Percentiles rank a stretch among this genome's conserved stretches.
phyloP scores from a whole-genome alignment of 1,140 invertebrate genomes.

The Nasonia vitripennis region DNA sequence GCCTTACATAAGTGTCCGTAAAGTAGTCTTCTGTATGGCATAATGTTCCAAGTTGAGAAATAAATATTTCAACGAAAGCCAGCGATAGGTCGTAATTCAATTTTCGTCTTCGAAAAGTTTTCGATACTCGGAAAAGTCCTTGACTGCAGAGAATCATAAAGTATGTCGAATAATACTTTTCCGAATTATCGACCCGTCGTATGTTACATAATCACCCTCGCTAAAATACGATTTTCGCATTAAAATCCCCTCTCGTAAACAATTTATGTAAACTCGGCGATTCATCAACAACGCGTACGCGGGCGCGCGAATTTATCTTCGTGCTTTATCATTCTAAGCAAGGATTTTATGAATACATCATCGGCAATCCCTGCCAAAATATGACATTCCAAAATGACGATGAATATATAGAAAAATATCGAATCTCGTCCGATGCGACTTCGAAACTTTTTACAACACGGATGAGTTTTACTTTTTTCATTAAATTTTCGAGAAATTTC shows the following conservation, averaged over 20 bases:
- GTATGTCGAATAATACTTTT: background rate
- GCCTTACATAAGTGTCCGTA: no score
- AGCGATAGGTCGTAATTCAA: no score
- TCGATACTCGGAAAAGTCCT: background rate
- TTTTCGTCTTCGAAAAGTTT: background rate
- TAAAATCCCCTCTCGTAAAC: constrained; percentile 11
- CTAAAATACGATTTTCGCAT: background rate
- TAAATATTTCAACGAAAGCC: no score
- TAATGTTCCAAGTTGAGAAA: no score
- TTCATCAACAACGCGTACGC: constrained; percentile 17
- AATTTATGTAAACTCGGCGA: constrained; percentile 34
- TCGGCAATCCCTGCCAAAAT: background rate
- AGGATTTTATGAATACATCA: constrained; percentile 33
- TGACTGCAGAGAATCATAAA: background rate
- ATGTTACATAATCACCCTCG: background rate
- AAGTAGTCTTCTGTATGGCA: no score
- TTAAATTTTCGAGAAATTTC: background rate
- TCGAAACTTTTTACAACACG: no score
- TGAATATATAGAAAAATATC: background rate
- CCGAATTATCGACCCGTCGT: background rate
- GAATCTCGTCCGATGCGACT: background rate
- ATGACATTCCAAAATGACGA: background rate
- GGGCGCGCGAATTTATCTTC: constrained; percentile 16
- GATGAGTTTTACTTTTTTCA: background rate
- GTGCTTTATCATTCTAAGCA: constrained; percentile 21